Conservation (phyloP, 2,888 invertebrate genomes). For the Himalopsyche japonica region DNA sequence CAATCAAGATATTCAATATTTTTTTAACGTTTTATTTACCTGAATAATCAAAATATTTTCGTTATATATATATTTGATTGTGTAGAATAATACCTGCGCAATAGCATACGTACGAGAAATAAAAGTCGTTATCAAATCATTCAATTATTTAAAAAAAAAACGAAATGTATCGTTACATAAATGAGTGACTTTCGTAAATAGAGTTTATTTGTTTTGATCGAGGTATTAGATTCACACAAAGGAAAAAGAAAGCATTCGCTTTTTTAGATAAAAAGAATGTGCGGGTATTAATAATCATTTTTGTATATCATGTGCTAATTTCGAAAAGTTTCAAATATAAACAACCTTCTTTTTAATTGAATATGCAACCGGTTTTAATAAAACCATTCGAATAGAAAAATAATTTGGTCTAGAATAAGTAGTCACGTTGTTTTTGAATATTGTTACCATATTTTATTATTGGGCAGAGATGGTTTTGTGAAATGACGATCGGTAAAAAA, state of each 20-base stretch:
- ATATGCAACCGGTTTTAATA: neutral
- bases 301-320: neutral
- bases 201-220: too few relatives aligned
- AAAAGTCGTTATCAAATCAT: too few relatives aligned
- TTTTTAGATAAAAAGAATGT: neutral
- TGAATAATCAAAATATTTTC: too few relatives aligned
- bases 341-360: conserved; percentile 1
- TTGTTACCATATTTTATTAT: neutral
- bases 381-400: neutral
- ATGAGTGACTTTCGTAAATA: too few relatives aligned
- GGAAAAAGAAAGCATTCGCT: neutral
- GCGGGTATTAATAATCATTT: neutral
- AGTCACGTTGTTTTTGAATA: neutral
- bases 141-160: too few relatives aligned
- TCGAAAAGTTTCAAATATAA: neutral
- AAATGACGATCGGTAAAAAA: neutral
- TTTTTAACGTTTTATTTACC: too few relatives aligned
- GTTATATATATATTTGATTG: too few relatives aligned
- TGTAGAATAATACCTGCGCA: too few relatives aligned
- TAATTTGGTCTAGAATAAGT: neutral
- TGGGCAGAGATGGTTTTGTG: neutral
- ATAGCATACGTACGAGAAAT: too few relatives aligned
- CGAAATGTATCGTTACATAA: too few relatives aligned
- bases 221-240: neutral
- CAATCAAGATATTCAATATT: too few relatives aligned